A percentile compares a stretch with the other conserved stretches of the same genome.
These are phyloP conservation scores for Athripsodes cinereus DNA, from an alignment of 2,888 invertebrate genomes.

Conservation along the genomic window DNA sequence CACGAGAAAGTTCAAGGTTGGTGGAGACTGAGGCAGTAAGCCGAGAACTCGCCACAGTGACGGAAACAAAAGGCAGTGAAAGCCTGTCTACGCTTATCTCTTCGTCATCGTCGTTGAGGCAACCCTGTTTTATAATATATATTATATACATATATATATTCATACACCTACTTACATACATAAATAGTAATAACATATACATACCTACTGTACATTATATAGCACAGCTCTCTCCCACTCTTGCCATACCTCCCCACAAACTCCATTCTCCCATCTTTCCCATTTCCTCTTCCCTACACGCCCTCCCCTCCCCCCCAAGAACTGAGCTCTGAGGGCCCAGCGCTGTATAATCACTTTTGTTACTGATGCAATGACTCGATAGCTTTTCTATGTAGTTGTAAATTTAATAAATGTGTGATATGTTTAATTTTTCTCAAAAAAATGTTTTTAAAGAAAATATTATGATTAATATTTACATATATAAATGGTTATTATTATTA, in stretches of 20 bases:
- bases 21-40: slow-evolving; percentile 74
- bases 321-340: neutral
- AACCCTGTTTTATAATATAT: slow-evolving; percentile 10
- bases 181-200: neutral
- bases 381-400: slow-evolving; percentile 27
- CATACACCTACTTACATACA: neutral
- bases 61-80: neutral
- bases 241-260: slow-evolving; percentile 27
- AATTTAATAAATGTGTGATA: slow-evolving; percentile 25
- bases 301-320: neutral
- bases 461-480: neutral
- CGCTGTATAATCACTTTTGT: slow-evolving; percentile 7
- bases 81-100: slow-evolving; percentile 21
- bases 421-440: slow-evolving; percentile 21
- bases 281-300: neutral
- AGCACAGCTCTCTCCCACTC: slow-evolving; percentile 25
- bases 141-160: neutral
- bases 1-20: slow-evolving; percentile 84
- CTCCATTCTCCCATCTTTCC: neutral
- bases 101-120: no score
- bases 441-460: neutral
- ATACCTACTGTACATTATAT: slow-evolving; percentile 3
- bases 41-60: slow-evolving; percentile 6
- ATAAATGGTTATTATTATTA: neutral
- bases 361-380: slow-evolving; percentile 15